Base-by-base conservation (phyloP, 2,888 invertebrate genomes). In the Harpalus rufipes region DNA sequence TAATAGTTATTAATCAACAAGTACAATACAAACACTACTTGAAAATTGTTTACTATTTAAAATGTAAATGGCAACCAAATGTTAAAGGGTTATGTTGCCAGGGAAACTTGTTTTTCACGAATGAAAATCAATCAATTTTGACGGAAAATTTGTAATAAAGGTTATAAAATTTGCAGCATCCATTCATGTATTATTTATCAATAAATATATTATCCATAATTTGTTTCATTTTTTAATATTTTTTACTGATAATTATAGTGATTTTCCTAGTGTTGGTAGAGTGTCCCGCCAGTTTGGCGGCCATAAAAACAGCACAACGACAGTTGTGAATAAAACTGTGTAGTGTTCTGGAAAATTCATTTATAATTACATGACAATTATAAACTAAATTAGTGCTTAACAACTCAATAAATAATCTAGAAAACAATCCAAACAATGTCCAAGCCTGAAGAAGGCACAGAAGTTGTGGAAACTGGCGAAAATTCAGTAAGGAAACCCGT, bases 391-490 rank as follows among this genome's bases (percentile, higher is more conserved):
- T 5, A 56, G 32, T 80, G 7, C 41, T 32, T 32, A 79, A 65
- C 18, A 51, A 14, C n/a, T 68, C 41, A 51, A 51, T 51, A 51
- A 51, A 51, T 51, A 51, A 51, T 51, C 44, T 80, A 7, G 14
- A 59, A 59, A 79, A 65, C 18, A 51, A 14, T 51, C 51, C 18
- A 21, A 63, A 86, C 84, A 12, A 90, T 90, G 90, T 90, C 89
- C 12, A 90, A 90, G 87, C 86, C 89, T 7, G 90, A 90, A 85
- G 90, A 90, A 86, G 85, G 85, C 14, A 87, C 85, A 83, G 88
- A 88, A n/a, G 86, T 88, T 10, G 88, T 88, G 72, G 91, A 92
- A 84, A 88, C 89, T 72, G 91, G 90, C 59, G 91, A 91, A 88
- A 91, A 91, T 88, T 91, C 91, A 25, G 91, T 91, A 89, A 89